These are phyloP conservation scores for Lochmaea capreae DNA, from an alignment of 2,888 invertebrate genomes.

Conservation along the genomic window DNA sequence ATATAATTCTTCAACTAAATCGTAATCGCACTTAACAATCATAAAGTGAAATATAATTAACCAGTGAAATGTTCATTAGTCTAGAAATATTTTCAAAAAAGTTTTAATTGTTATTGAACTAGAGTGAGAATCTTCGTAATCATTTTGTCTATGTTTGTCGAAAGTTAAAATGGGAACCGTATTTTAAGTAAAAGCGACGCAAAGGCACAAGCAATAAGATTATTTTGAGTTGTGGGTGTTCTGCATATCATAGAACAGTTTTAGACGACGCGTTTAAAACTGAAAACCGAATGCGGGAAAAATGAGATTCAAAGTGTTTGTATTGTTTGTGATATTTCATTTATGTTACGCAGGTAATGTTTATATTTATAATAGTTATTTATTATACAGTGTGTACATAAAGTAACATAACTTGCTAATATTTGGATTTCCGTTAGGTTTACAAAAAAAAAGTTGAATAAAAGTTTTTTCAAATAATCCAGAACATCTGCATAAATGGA, in stretches of 20 bases:
- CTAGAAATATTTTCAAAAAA: background rate
- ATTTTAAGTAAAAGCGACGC: conserved; percentile 19
- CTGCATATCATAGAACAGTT: conserved; percentile 26
- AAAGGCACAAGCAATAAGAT: conserved; percentile 30
- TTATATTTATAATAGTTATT: background rate
- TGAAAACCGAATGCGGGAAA: conserved; percentile 1
- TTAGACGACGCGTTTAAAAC: conserved; percentile 21
- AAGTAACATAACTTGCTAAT: too few relatives aligned
- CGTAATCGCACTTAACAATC: too few relatives aligned
- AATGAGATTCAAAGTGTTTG: conserved; percentile 14
- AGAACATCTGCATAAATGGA: too few relatives aligned
- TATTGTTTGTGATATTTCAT: conserved; percentile 25
- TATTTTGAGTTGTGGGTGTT: conserved; percentile 24
- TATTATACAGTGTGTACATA: too few relatives aligned
- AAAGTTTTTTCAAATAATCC: too few relatives aligned
- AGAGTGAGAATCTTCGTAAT: background rate
- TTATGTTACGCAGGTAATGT: conserved; percentile 21
- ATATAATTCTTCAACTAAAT: too few relatives aligned
- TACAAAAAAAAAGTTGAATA: too few relatives aligned
- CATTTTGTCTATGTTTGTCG: background rate
- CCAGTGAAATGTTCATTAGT: background rate
- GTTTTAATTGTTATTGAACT: background rate
- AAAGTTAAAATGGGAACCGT: conserved; percentile 9
- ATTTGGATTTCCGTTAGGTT: too few relatives aligned
- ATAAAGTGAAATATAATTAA: conserved; percentile 4